phyloP scores from a whole-genome alignment of 2,113 vertebrate species.

The Saimiri boliviensis region DNA sequence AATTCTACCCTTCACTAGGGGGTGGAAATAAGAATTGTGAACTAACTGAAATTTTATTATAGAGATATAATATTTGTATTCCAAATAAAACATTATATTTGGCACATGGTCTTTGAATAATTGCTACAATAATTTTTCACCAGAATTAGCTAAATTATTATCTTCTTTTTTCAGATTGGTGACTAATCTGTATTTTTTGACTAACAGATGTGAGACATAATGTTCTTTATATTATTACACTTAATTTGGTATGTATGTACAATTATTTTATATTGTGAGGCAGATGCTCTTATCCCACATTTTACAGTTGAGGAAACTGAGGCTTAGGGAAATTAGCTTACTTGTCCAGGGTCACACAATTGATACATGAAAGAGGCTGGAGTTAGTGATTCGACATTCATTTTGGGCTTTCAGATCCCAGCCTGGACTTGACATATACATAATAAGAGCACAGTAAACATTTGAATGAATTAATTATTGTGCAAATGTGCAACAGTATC shows the following conservation, averaged over 20 bases:
- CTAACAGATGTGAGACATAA: not conserved
- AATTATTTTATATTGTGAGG: not conserved
- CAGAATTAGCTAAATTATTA: not conserved
- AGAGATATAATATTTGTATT: not conserved
- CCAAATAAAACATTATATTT: not conserved
- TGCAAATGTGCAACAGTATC: not conserved
- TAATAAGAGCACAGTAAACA: not conserved
- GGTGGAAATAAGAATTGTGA: not conserved
- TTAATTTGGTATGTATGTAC: not conserved
- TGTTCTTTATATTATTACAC: constrained; percentile 11
- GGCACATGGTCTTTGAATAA: not conserved
- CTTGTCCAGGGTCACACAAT: not conserved
- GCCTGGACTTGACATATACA: not conserved
- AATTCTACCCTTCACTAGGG: not conserved
- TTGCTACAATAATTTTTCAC: constrained; percentile 16
- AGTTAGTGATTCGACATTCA: not conserved
- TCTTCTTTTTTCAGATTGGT: not conserved
- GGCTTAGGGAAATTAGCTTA: not conserved
- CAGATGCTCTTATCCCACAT: not conserved
- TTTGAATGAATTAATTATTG: not conserved
- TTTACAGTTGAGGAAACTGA: not conserved
- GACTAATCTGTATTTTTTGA: not conserved
- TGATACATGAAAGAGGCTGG: not conserved
- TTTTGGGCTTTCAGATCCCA: not conserved
- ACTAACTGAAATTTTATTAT: not conserved